Evolutionary conservation across 2,113 vertebrate genomes (phyloP), one percentile per base, ranked within the genome.

Genomic region (Apodemus speciosus): DNA sequence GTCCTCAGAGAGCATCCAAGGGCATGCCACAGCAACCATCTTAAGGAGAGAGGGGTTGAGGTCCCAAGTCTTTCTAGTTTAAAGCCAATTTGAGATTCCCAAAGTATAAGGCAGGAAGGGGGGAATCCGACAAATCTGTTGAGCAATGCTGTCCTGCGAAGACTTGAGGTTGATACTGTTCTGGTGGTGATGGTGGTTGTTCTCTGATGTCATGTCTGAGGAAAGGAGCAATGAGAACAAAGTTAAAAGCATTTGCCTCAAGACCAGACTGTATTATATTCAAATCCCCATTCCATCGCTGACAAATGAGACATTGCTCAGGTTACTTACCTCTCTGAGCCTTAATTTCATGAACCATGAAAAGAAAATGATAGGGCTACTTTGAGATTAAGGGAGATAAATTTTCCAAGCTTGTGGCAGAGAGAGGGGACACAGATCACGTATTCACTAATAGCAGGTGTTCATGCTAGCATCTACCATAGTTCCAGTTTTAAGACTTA

Each of bases 361-460:
- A 85, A 92, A 91, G 79, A 53, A 90, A 93, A 91, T 77, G 86
- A 68, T 72, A 86, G 40, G 4, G 1, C 51, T 86, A 69, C 51
- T 79, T 95, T 87, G 56, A 87, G 90, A 91, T 92, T 83, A 79
- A 94, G 87, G 16, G 16, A 46, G 21, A 89, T 69, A 69, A 83
- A 73, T 9, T 49, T 64, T 35, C 79, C 46, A 77, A 87, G 56
- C n/a, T 25, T 23, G 4, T 60, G 32, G 27, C 46, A 49, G 27
- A 40, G 15, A 23, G 69, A 73, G 49, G 68, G 40, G 79, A 83
- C 53, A 75, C n/a, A 83, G 89, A 38, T 15, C 43, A 53, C 72
- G 1, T 58, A 35, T 10, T 58, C 56, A 58, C 5, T 58, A 21
- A 80, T 25, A 38, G 18, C 51, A 80, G 53, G 4, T 75, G 16